phyloP scores from a whole-genome alignment of 2,888 invertebrate species.

The Emesis castigata region DNA sequence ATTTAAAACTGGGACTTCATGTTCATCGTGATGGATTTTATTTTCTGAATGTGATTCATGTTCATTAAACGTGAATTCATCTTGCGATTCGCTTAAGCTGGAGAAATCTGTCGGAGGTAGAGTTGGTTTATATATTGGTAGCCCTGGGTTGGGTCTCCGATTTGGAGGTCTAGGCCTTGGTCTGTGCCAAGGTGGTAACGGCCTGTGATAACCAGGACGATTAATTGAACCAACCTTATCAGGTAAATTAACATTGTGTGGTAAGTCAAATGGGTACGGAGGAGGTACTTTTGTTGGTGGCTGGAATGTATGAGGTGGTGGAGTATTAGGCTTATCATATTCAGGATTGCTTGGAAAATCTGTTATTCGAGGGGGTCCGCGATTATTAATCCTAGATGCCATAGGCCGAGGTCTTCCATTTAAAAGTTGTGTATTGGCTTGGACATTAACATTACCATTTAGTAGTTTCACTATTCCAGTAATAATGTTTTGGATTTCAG shows the following conservation, averaged over 20 bases:
- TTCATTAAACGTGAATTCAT: conserved; percentile 77
- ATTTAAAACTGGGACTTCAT: conserved; percentile 66
- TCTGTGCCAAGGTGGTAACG: conserved; percentile 91
- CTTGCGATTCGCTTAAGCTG: conserved; percentile 76
- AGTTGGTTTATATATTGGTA: conserved; percentile 90
- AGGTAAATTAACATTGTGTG: conserved; percentile 92
- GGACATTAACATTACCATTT: conserved; percentile 96
- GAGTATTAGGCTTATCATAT: conserved; percentile 87
- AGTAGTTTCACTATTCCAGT: conserved; percentile 96
- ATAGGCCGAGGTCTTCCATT: conserved; percentile 91
- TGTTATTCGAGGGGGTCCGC: conserved; percentile 96
- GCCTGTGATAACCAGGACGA: conserved; percentile 89
- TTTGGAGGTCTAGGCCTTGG: conserved; percentile 88
- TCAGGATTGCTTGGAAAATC: conserved; percentile 93
- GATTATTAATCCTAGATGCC: conserved; percentile 95
- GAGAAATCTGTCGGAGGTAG: conserved; percentile 82
- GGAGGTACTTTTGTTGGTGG: conserved; percentile 87
- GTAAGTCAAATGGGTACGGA: conserved; percentile 94
- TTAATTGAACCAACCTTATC: conserved; percentile 93
- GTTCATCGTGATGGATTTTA: conserved; percentile 75
- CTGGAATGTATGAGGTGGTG: conserved; percentile 79
- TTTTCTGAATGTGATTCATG: conserved; percentile 82
- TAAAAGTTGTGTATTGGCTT: conserved; percentile 91
- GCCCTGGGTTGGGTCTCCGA: conserved; percentile 85
- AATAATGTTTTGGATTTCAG: conserved; percentile 96